Evolutionary conservation across 2,888 invertebrate species (phyloP).

Genomic region (Sphaerophoria rueppellii): DNA sequence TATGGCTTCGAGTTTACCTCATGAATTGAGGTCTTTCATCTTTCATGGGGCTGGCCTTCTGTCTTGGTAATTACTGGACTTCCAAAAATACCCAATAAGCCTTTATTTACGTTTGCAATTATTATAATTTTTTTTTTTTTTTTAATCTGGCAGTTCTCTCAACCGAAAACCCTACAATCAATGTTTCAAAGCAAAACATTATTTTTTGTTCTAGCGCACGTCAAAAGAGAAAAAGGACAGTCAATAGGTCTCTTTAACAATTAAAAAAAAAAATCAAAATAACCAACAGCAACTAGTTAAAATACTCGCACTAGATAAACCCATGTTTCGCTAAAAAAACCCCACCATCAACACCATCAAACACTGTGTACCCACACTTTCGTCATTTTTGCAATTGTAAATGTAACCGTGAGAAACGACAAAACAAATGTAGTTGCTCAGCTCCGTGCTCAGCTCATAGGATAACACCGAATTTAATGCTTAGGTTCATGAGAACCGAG

Average conservation of each 20-base stretch:
- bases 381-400: constrained; percentile 26
- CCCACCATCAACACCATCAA: constrained; percentile 14
- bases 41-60: no score
- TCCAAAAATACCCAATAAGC: no score
- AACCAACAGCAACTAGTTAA: constrained; percentile 68
- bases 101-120: no score
- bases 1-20: no score
- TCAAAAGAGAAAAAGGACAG: constrained; percentile 22
- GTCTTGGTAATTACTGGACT: no score
- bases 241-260: constrained; percentile 34
- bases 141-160: no score
- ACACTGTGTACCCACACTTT: background rate
- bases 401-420: constrained; percentile 7
- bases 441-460: background rate
- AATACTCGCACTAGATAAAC: constrained; percentile 8
- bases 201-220: background rate
- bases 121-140: no score
- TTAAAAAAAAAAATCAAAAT: background rate
- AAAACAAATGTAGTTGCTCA: no score
- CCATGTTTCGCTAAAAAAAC: no score
- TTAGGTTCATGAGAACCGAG: no score
- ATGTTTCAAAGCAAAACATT: background rate
- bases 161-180: background rate
- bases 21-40: no score
- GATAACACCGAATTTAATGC: background rate